Conservation (phyloP, 2,888 invertebrate species). For the Athetis lepigone region DNA sequence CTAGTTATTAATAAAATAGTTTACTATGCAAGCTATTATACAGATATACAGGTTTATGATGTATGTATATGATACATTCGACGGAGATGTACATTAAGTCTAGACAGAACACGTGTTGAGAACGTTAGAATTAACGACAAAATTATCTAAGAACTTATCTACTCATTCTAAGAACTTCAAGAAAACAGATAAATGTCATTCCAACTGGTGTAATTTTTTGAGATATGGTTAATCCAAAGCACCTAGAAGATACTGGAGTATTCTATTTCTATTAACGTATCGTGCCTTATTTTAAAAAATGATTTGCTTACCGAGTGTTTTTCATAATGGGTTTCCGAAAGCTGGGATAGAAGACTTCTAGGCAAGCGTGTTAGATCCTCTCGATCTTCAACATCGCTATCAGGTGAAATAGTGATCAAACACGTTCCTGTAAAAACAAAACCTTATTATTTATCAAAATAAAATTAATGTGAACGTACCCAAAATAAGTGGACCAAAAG, state of each 20-base stretch:
- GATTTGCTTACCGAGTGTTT: background rate
- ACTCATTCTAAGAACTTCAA: constrained; percentile 29
- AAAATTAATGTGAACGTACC: background rate
- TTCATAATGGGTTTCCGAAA: background rate
- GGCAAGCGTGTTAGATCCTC: background rate
- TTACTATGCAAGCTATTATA: background rate
- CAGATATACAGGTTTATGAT: constrained; percentile 5
- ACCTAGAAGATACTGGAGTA: background rate
- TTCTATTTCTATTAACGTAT: background rate
- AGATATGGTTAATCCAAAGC: constrained; percentile 16
- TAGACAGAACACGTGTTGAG: constrained; percentile 21
- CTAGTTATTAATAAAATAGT: background rate
- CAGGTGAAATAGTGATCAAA: background rate
- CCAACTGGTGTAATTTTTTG: constrained; percentile 8
- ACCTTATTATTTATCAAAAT: background rate
- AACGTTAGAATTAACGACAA: constrained; percentile 34
- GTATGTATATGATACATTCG: background rate
- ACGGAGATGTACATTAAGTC: constrained; percentile 4
- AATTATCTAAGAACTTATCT: constrained; percentile 43
- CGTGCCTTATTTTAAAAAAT: background rate
- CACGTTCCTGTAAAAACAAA: background rate
- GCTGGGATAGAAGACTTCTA: no score
- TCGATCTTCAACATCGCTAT: background rate
- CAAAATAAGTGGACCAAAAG: constrained; percentile 49
- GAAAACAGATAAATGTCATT: constrained; percentile 33